Evolutionary conservation across 1,140 invertebrate genomes (phyloP).

Genomic region (Euwallacea fornicatus): DNA sequence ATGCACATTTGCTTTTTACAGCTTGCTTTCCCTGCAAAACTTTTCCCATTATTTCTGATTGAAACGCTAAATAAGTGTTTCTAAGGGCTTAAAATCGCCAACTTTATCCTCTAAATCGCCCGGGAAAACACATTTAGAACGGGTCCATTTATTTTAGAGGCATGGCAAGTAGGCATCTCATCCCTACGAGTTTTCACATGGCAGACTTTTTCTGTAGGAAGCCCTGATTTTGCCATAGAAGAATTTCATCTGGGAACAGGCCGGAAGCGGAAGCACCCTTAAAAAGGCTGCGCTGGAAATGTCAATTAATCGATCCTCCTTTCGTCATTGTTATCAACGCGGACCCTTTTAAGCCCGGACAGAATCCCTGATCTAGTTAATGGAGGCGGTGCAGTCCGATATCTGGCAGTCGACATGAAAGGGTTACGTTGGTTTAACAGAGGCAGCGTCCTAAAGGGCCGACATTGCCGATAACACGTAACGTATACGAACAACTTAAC

Average conservation of each 20-base stretch:
- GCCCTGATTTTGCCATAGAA: background rate
- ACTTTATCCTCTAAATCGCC: slow-evolving; percentile 18
- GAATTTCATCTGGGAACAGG: background rate
- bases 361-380: slow-evolving; percentile 19
- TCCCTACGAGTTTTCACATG: too few relatives aligned
- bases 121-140: slow-evolving; percentile 21
- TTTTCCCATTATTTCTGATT: slow-evolving; percentile 28
- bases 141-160: slow-evolving; percentile 2
- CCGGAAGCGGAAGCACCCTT: background rate
- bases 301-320: slow-evolving; percentile 25
- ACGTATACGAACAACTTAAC: slow-evolving; percentile 42
- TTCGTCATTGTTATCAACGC: slow-evolving; percentile 25
- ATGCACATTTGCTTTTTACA: slow-evolving; percentile 16
- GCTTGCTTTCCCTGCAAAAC: slow-evolving; percentile 11
- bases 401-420: slow-evolving; percentile 22
- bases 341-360: slow-evolving; percentile 22
- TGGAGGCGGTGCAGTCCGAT: slow-evolving; percentile 24
- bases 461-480: slow-evolving; percentile 41
- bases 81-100: slow-evolving; percentile 15
- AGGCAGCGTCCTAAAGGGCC: slow-evolving; percentile 17
- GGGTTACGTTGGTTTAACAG: slow-evolving; percentile 3
- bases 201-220: too few relatives aligned
- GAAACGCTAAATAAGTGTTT: slow-evolving; percentile 23
- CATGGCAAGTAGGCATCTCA: too few relatives aligned
- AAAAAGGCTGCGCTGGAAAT: slow-evolving; percentile 15